Evolutionary conservation across 2,888 invertebrate species (phyloP).

Genomic region (Xestia sexstrigata): DNA sequence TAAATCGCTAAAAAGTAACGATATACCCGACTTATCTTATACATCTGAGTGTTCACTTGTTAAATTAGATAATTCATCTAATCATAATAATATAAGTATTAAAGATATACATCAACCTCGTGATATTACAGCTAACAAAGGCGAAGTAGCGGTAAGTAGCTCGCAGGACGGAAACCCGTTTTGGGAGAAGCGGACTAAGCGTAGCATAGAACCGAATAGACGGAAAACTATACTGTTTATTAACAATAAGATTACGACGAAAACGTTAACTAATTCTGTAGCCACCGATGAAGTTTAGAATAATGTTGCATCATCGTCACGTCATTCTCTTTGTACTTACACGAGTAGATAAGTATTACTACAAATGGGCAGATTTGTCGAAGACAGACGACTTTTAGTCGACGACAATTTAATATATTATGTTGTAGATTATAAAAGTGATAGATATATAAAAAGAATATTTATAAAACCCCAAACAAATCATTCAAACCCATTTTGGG

Average conservation of each 20-base stretch:
- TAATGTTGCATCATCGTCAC: conserved; percentile 60
- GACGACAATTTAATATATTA: conserved; percentile 13
- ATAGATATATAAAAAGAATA: conserved; percentile 25
- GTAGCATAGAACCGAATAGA: conserved; percentile 86
- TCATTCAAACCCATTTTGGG: conserved; percentile 2
- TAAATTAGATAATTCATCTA: conserved; percentile 74
- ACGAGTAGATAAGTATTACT: conserved; percentile 35
- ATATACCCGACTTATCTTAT: conserved; percentile 78
- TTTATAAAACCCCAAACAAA: conserved; percentile 8
- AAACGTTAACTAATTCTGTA: conserved; percentile 75
- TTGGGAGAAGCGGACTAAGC: conserved; percentile 86
- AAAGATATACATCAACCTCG: conserved; percentile 73
- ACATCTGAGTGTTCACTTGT: conserved; percentile 78
- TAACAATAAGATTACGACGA: conserved; percentile 86
- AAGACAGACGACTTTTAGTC: conserved; percentile 1
- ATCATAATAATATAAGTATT: conserved; percentile 72
- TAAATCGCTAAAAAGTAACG: conserved; percentile 85
- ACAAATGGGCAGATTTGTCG: conserved; percentile 11
- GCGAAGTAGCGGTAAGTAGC: conserved; percentile 82
- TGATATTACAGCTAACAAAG: conserved; percentile 76
- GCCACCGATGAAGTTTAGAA: conserved; percentile 72
- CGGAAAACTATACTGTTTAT: conserved; percentile 89
- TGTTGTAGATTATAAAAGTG: conserved; percentile 22
- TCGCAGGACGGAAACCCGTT: conserved; percentile 88
- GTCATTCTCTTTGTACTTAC: conserved; percentile 11